These are phyloP conservation scores for Drosophila nigrodunni DNA, from an alignment of 1,140 invertebrate species.

Conservation along the genomic window DNA sequence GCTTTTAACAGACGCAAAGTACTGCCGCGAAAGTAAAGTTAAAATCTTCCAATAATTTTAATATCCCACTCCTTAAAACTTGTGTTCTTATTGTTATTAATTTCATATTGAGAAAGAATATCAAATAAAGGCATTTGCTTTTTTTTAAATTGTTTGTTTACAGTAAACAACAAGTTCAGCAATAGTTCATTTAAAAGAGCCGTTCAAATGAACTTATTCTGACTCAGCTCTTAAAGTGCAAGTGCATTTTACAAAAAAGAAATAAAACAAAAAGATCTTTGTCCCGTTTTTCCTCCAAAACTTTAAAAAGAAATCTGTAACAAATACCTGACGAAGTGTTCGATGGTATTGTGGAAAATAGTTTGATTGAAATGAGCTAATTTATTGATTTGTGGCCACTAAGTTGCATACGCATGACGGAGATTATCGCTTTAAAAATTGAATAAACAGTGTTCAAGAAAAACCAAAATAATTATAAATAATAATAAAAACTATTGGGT, in stretches of 20 bases:
- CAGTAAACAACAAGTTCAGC: not conserved
- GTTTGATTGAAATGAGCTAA: constrained; percentile 2
- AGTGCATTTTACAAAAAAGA: constrained; percentile 41
- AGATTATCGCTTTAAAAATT: constrained; percentile 18
- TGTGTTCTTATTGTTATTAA: too few relatives aligned
- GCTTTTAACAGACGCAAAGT: too few relatives aligned
- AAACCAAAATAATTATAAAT: constrained; percentile 4
- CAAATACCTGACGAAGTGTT: not conserved
- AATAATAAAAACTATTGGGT: constrained; percentile 5
- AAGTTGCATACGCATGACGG: not conserved
- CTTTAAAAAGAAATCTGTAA: not conserved
- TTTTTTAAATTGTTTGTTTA: not conserved
- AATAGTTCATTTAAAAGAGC: not conserved
- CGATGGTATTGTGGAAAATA: not conserved
- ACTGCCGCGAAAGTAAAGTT: too few relatives aligned
- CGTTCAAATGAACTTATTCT: not conserved
- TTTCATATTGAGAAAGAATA: too few relatives aligned
- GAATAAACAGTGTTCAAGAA: constrained; percentile 7
- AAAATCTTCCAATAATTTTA: too few relatives aligned
- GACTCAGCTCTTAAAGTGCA: constrained; percentile 18
- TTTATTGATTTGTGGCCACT: not conserved
- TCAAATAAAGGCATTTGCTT: too few relatives aligned
- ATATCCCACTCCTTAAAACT: too few relatives aligned
- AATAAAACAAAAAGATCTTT: constrained; percentile 21
- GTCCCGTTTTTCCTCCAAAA: not conserved